These are phyloP conservation scores for Rhabdomys dilectus DNA, from an alignment of 2,113 vertebrate species.

Conservation along the genomic window DNA sequence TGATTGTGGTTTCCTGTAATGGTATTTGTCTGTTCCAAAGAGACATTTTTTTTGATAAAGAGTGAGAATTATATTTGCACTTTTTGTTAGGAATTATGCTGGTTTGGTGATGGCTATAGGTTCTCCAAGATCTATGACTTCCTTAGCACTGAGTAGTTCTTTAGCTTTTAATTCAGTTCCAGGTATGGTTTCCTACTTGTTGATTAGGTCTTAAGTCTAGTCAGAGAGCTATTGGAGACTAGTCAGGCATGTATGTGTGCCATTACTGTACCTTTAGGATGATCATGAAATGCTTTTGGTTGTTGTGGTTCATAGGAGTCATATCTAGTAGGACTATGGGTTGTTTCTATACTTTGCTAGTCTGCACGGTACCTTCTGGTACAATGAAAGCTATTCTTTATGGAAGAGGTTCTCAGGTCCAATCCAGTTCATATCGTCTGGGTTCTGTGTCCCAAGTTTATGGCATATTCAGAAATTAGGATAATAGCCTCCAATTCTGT, in stretches of 20 bases:
- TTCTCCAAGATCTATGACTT: background rate
- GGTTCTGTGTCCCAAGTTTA: background rate
- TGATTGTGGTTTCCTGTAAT: background rate
- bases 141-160: background rate
- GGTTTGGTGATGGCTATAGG: background rate
- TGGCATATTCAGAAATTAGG: background rate
- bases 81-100: background rate
- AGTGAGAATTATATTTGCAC: background rate
- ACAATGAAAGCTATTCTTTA: background rate
- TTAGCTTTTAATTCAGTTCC: background rate
- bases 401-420: background rate
- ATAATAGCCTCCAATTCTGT: background rate
- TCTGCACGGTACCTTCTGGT: background rate
- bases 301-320: background rate
- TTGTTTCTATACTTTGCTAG: background rate
- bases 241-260: background rate
- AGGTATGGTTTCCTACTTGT: background rate
- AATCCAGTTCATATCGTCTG: background rate
- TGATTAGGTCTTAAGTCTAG: background rate
- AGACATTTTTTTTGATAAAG: background rate
- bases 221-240: background rate
- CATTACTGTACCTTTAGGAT: background rate
- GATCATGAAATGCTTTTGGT: background rate
- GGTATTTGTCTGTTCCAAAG: background rate
- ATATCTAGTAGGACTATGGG: background rate